Evolutionary conservation across 2,113 vertebrate species (phyloP), one percentile per base, ranked within the genome.

Genomic region (Amblyornis subalaris): DNA sequence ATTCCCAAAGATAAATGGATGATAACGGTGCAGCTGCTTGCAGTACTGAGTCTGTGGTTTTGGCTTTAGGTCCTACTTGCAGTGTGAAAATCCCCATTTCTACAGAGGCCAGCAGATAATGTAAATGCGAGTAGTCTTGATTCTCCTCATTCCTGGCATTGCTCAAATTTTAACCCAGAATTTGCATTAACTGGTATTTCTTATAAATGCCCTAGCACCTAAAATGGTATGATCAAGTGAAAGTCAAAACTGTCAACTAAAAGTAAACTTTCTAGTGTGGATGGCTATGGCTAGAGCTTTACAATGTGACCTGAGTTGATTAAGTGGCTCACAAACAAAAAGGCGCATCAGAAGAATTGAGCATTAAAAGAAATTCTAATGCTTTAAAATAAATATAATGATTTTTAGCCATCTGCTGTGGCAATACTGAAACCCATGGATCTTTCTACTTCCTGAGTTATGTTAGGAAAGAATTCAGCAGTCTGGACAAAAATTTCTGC

Each of bases 401-500:
- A 69, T 72, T 92, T 96, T 85, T 57, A 78, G 66, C 85, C 84
- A 94, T 81, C 80, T 87, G 84, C 66, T 89, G 22, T 66, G 45
- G 85, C 65, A 84, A 82, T 87, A 87, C 40, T 50, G 53, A 92
- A 89, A 91, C 70, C 45, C 91, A 87, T 21, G 66, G 50, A 91
- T 92, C 58, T 82, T 72, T 79, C 53, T 76, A 57, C n/a, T 94
- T 92, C 65, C 80, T 72, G 66, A 91, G 62, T 82, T 89, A 67
- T n/a, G 45, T 36, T 64, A 89, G 72, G 36, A 90, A 90, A 87
- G 58, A 92, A 65, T 17, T 53, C 86, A 60, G 80, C 80, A 92
- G 86, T 90, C 86, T 89, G 86, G 53, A 72, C 50, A 92, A 61
- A 84, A 77, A 92, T 89, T 90, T 89, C 86, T 93, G 90, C 73